These are phyloP conservation scores for Phenganax subtilis DNA, from an alignment of 92 coral and sea anemone genomes.

Conservation along the genomic window DNA sequence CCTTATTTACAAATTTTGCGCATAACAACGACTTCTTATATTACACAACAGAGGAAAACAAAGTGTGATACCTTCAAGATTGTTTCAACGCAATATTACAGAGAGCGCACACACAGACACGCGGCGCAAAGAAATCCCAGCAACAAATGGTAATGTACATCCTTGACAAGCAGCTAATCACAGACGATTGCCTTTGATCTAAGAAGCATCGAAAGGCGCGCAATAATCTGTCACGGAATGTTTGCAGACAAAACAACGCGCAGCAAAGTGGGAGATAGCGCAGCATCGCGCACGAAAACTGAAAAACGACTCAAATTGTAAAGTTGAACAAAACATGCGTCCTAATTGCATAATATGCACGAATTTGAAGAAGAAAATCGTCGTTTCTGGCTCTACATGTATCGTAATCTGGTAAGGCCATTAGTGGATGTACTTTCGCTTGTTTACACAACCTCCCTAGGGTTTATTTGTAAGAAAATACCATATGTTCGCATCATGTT, in stretches of 20 bases:
- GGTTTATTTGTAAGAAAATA: conserved; percentile 6
- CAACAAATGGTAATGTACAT: conserved; percentile 7
- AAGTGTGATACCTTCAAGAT: background rate
- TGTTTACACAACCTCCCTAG: conserved; percentile 28
- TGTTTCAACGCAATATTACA: background rate
- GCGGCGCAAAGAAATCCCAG: conserved; percentile 1
- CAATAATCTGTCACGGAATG: conserved; percentile 34
- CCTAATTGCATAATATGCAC: background rate
- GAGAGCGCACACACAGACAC: conserved; percentile 11
- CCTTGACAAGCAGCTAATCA: conserved; percentile 21
- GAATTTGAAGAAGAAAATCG: background rate
- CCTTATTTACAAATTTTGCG: conserved; percentile 24
- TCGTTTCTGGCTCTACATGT: conserved; percentile 6
- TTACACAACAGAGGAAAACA: background rate
- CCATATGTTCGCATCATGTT: conserved; percentile 5
- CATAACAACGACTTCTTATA: conserved; percentile 1
- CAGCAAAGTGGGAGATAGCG: conserved; percentile 22
- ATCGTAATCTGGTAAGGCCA: conserved; percentile 20
- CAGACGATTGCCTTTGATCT: conserved; percentile 30
- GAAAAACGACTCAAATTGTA: background rate
- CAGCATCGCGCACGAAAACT: background rate
- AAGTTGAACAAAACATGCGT: no score
- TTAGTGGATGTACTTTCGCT: background rate
- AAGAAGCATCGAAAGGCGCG: conserved; percentile 29
- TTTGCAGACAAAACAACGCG: conserved; percentile 24